Base-by-base conservation (phyloP, 1,140 invertebrate species). In the Scaptomyza pallida region DNA sequence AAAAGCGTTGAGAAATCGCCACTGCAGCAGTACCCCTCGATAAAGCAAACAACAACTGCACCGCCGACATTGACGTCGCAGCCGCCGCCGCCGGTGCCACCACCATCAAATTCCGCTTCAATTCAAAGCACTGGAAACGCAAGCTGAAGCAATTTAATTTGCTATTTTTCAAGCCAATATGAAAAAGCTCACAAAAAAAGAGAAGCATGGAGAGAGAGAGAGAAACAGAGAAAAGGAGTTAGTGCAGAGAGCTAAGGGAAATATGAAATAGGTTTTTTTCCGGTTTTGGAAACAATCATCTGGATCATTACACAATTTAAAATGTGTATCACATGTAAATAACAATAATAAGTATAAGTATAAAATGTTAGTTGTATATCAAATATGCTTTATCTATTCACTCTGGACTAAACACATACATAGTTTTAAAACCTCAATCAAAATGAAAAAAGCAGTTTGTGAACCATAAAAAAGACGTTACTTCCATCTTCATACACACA, bases 281-380 rank as follows among this genome's bases (percentile, higher is more conserved):
- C 6, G 6, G 6, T 9, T 30, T 54, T 43, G 63, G 35, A 35
- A 60, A 17, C 15, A 26, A 50, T 23, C 41, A 70, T 41, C 56
- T 51, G 48, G 65, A 77, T 21, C 70, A 85, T 77, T 86, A 86
- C 81, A 86, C 81, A 86, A 56, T 41, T 61, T 45, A 19, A 74
- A 48, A 75, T 86, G 82, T 86, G 81, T 86, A 86, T 86, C 50
- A 88, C 81, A 72, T 86, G 81, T 86, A 85, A 77, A 85, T 85
- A 72, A 26, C 57, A 65, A 45, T 56, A 41, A 47, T 30, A 30
- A 30, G 26, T 48, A 47, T 30, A 30, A 30, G 26, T 48, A 54
- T 55, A 61, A 26, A 26, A 59, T 54, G 48, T 70, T 64, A 64
- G 48, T 23, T 59, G 52, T 71, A 81, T 57, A 73, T 83, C 75